A percentile compares a stretch with the other conserved stretches of the same genome.
These are phyloP conservation scores for Drosophila yakuba DNA, from an alignment of 1,140 invertebrate genomes.

Conservation along the genomic window DNA sequence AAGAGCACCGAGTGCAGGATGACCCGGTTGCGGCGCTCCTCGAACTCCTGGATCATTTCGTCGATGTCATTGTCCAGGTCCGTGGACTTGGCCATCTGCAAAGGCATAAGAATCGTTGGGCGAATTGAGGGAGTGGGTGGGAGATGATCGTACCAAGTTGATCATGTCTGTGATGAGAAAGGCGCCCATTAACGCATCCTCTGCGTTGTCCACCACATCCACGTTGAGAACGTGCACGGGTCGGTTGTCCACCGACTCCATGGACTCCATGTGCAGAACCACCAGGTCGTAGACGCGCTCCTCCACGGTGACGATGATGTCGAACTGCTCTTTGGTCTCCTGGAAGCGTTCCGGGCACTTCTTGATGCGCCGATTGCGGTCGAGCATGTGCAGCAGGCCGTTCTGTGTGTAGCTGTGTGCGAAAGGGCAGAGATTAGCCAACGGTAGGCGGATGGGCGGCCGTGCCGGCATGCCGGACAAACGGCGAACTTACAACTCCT, in stretches of 20 bases:
- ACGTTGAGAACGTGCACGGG: constrained; percentile 99
- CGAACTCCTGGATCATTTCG: constrained; percentile 97
- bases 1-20: constrained; percentile 97
- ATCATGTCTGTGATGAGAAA: constrained; percentile 98
- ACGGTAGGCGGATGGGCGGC: background rate
- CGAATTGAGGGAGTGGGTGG: background rate
- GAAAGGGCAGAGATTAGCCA: constrained; percentile 20
- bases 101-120: constrained; percentile 53
- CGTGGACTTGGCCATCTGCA: constrained; percentile 93
- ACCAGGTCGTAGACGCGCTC: constrained; percentile 99
- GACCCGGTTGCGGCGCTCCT: constrained; percentile 93
- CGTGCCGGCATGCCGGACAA: no score
- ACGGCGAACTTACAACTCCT: constrained; percentile 89
- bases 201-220: constrained; percentile 99
- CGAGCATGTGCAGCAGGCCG: constrained; percentile 99
- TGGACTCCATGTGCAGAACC: constrained; percentile 90
- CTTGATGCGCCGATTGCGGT: constrained; percentile 98
- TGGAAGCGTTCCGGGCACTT: constrained; percentile 97
- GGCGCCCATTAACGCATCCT: constrained; percentile 99
- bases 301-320: constrained; percentile 98
- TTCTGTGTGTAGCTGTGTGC: constrained; percentile 97
- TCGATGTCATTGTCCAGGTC: constrained; percentile 99
- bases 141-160: constrained; percentile 88
- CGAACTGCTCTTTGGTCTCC: constrained; percentile 94
- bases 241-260: constrained; percentile 90